phyloP scores from a whole-genome alignment of 2,797 vertebrate species.

The Miichthys miiuy region DNA sequence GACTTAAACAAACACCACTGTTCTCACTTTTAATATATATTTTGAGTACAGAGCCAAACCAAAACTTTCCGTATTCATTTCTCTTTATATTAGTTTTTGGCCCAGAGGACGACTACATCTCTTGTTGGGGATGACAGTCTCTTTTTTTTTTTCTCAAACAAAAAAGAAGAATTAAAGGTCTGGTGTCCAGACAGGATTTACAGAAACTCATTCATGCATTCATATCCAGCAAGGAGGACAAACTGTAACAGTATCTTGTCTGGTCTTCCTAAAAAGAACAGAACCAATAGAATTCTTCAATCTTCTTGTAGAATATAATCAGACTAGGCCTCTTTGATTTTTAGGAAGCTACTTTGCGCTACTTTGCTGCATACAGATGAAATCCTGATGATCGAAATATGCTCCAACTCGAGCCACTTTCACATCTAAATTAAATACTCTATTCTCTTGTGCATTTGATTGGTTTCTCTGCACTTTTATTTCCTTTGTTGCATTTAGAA shows the following conservation, averaged over 20 bases:
- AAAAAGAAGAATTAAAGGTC: neutral
- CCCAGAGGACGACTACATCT: neutral
- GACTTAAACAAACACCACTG: constrained; percentile 13
- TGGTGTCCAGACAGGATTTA: neutral
- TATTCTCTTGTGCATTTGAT: too few species aligned
- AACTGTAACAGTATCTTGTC: neutral
- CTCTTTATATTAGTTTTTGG: constrained; percentile 2
- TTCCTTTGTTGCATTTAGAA: neutral
- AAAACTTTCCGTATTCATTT: neutral
- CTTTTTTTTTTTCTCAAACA: neutral
- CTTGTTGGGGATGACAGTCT: neutral
- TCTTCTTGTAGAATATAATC: too few species aligned
- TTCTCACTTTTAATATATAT: constrained; percentile 13
- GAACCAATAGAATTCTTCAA: too few species aligned
- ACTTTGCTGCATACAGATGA: neutral
- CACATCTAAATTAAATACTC: too few species aligned
- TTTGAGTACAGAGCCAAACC: neutral
- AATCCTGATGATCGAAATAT: neutral
- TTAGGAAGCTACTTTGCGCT: neutral
- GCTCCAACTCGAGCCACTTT: neutral
- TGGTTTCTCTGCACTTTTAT: neutral
- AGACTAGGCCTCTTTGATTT: too few species aligned
- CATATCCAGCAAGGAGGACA: neutral
- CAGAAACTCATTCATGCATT: neutral
- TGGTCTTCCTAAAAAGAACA: too few species aligned